phyloP scores from a whole-genome alignment of 2,888 invertebrate genomes.

The Andrena haemorrhoa region DNA sequence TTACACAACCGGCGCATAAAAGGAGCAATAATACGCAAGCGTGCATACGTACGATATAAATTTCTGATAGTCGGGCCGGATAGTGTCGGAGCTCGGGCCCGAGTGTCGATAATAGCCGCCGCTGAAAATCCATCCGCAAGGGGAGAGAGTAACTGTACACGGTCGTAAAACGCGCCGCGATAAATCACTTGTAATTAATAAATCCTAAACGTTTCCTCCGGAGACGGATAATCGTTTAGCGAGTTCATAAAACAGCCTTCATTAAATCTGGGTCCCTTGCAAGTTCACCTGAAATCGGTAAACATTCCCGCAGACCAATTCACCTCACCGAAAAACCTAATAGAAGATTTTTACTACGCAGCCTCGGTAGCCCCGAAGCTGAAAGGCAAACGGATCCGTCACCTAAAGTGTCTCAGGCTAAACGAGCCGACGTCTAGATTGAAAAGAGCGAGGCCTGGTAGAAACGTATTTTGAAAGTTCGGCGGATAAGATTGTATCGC shows the following conservation, averaged over 20 bases:
- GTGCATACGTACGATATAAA: conserved; percentile 62
- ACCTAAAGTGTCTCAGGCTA: too few relatives aligned
- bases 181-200: conserved; percentile 65
- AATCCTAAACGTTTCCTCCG: conserved; percentile 47
- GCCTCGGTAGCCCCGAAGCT: too few relatives aligned
- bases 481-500: not conserved
- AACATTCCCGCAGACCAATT: not conserved
- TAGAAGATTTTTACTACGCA: too few relatives aligned
- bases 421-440: not conserved
- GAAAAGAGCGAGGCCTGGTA: not conserved
- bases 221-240: conserved; percentile 10
- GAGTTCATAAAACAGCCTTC: not conserved
- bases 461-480: too few relatives aligned
- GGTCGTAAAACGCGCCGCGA: conserved; percentile 45
- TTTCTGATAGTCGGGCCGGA: conserved; percentile 54
- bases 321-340: too few relatives aligned
- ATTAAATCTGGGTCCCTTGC: not conserved
- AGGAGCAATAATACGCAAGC: conserved; percentile 55
- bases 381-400: too few relatives aligned
- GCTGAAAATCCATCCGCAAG: conserved; percentile 47
- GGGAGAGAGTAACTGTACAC: conserved; percentile 44
- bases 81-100: conserved; percentile 17
- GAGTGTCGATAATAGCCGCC: conserved; percentile 42
- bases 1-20: conserved; percentile 63
- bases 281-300: not conserved